phyloP scores from a whole-genome alignment of 2,113 vertebrate genomes.

The Tamias sibiricus region DNA sequence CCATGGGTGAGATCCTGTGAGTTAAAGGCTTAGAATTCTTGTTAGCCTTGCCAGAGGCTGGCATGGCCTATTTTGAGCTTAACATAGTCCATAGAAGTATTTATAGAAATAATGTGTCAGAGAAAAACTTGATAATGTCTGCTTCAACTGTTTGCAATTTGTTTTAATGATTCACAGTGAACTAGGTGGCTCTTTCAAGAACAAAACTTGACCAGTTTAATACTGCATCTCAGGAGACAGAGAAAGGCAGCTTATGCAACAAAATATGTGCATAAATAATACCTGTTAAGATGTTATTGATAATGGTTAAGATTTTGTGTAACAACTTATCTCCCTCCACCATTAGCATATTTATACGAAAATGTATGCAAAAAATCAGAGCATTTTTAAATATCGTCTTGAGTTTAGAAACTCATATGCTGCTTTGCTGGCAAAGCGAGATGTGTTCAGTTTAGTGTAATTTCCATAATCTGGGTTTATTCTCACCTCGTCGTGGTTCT shows the following conservation, averaged over 20 bases:
- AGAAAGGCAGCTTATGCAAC: not conserved
- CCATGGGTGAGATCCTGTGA: not conserved
- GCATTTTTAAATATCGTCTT: not conserved
- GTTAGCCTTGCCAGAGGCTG: not conserved
- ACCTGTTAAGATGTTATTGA: not conserved
- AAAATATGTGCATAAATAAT: not conserved
- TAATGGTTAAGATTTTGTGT: slow-evolving; percentile 9
- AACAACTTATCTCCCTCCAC: not conserved
- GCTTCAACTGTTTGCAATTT: not conserved
- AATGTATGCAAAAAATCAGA: slow-evolving; percentile 31
- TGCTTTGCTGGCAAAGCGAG: slow-evolving; percentile 18
- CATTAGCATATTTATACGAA: slow-evolving; percentile 46
- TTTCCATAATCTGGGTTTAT: slow-evolving; percentile 61
- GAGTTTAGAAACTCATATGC: slow-evolving; percentile 37
- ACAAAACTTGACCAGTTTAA: not conserved
- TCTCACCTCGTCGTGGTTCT: slow-evolving; percentile 51
- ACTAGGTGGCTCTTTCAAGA: not conserved
- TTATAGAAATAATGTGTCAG: not conserved
- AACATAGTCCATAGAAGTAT: not conserved
- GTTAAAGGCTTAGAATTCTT: not conserved
- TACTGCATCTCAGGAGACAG: not conserved
- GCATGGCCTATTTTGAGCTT: not conserved
- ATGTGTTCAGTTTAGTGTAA: slow-evolving; percentile 15
- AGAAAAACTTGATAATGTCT: not conserved
- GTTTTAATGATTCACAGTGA: not conserved